Evolutionary conservation across 2,113 vertebrate species (phyloP).

Genomic region (Leiothrix lutea): DNA sequence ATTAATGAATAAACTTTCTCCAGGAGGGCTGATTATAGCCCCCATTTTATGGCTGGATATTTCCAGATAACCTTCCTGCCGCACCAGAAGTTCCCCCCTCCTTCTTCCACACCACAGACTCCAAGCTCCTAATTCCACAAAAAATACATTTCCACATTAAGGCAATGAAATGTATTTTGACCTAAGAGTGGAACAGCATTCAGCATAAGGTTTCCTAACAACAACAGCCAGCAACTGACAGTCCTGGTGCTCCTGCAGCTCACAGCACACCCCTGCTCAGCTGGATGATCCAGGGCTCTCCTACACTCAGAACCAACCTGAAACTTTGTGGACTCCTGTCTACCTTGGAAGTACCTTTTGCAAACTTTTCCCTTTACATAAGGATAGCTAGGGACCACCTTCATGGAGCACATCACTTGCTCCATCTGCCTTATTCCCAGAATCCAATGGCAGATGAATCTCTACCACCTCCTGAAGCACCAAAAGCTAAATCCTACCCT

Average conservation of each 20-base stretch:
- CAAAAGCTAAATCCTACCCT: neutral
- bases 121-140: neutral
- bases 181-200: neutral
- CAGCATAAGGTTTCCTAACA: neutral
- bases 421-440: neutral
- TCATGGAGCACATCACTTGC: neutral
- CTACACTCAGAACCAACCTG: neutral
- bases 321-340: neutral
- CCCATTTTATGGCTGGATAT: constrained; percentile 9
- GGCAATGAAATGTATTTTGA: neutral
- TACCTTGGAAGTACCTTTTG: neutral
- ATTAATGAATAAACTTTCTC: constrained; percentile 29
- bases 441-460: accelerated
- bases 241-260: neutral
- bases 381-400: neutral
- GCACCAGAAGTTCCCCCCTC: neutral
- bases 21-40: constrained; percentile 9
- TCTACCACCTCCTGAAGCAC: neutral
- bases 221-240: neutral
- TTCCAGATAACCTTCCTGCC: constrained; percentile 17
- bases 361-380: neutral
- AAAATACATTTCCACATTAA: neutral
- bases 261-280: neutral
- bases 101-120: neutral
- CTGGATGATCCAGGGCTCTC: neutral